phyloP scores from a whole-genome alignment of 2,888 invertebrate species.

The Neoitamus cyanurus region DNA sequence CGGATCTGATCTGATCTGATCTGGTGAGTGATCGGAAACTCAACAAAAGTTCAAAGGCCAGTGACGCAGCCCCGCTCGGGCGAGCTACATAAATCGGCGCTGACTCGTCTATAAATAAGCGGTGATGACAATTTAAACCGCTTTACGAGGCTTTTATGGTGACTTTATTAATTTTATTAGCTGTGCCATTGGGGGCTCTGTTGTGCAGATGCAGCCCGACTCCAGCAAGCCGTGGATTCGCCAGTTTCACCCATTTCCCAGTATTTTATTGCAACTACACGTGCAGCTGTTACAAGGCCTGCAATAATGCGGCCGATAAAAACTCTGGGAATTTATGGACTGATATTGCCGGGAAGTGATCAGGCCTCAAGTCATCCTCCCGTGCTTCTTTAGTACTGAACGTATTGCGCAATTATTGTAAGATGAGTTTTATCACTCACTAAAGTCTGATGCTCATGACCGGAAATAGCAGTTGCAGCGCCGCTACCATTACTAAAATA shows the following conservation, averaged over 20 bases:
- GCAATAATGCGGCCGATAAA: not conserved
- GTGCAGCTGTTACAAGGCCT: not conserved
- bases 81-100: conserved; percentile 17
- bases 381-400: not conserved
- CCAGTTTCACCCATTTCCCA: not conserved
- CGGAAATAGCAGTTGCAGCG: not conserved
- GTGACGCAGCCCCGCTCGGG: conserved; percentile 3
- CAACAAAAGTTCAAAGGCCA: conserved; percentile 19
- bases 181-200: not conserved
- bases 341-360: not conserved
- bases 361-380: not conserved
- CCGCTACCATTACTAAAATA: not conserved
- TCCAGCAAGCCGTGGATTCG: not conserved
- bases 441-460: not conserved
- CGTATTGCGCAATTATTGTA: not conserved
- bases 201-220: not conserved
- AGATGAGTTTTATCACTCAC: not conserved
- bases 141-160: conserved; percentile 31
- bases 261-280: not conserved
- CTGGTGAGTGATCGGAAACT: not conserved
- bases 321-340: not conserved
- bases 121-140: conserved; percentile 33
- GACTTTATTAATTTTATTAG: conserved; percentile 35
- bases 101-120: conserved; percentile 33
- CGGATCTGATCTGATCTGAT: not conserved